These are phyloP conservation scores for Lymantria monacha DNA, from an alignment of 2,888 invertebrate genomes.

Conservation along the genomic window DNA sequence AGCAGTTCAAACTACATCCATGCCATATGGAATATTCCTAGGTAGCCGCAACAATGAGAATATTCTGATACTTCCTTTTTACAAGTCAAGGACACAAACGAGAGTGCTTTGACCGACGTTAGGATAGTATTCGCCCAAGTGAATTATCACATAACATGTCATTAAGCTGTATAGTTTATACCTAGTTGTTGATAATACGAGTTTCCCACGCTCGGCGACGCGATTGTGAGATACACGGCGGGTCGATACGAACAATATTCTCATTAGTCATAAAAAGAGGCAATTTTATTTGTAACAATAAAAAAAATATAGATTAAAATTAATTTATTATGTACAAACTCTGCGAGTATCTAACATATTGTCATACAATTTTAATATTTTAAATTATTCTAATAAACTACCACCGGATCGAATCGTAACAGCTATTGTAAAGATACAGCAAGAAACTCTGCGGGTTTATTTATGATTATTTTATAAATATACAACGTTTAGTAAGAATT, in stretches of 20 bases:
- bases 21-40: conserved; percentile 18
- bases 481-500: no score
- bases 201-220: conserved; percentile 52
- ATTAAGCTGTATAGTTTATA: conserved; percentile 39
- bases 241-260: conserved; percentile 14
- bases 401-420: no score
- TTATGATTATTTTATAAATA: no score
- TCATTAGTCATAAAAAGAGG: conserved; percentile 3
- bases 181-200: conserved; percentile 41
- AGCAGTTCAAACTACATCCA: conserved; percentile 26
- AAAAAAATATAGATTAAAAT: no score
- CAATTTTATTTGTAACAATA: no score
- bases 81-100: conserved; percentile 25
- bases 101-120: conserved; percentile 31
- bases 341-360: no score
- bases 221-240: conserved; percentile 38
- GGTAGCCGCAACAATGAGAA: conserved; percentile 30
- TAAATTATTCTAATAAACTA: no score
- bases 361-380: no score
- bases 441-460: no score
- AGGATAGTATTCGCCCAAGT: conserved; percentile 28
- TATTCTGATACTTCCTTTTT: conserved; percentile 24
- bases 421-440: no score
- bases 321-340: no score
- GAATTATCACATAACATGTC: conserved; percentile 37